phyloP scores from a whole-genome alignment of 2,888 invertebrate species.

The Andrena fulva region DNA sequence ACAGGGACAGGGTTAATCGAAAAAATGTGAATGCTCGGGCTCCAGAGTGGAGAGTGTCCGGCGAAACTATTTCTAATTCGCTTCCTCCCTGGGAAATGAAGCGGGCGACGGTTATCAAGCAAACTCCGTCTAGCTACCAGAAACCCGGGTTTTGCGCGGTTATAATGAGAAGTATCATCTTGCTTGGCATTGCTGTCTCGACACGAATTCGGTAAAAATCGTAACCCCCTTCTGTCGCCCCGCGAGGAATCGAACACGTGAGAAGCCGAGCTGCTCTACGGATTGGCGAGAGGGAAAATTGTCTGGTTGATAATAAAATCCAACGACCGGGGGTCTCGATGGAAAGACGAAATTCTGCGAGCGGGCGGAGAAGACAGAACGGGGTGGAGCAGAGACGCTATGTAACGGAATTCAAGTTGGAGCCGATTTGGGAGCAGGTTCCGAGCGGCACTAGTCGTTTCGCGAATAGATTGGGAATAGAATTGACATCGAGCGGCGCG shows the following conservation, averaged over 20 bases:
- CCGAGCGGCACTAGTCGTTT: constrained; percentile 1
- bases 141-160: constrained; percentile 10
- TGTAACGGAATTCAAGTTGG: background rate
- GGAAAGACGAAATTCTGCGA: background rate
- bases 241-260: background rate
- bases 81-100: constrained; percentile 5
- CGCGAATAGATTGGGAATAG: background rate
- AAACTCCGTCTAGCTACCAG: background rate
- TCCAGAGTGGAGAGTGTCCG: background rate
- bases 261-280: background rate
- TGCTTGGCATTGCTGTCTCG: constrained; percentile 29
- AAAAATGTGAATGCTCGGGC: constrained; percentile 26
- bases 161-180: constrained; percentile 50
- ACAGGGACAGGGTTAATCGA: constrained; percentile 20
- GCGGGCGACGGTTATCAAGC: constrained; percentile 21
- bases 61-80: constrained; percentile 25
- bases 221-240: background rate
- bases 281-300: background rate
- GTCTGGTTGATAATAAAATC: background rate
- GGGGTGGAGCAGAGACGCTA: background rate
- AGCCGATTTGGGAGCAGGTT: background rate
- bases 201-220: constrained; percentile 51
- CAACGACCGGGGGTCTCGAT: background rate
- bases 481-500: constrained; percentile 2
- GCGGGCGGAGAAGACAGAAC: background rate